Percentiles rank a stretch among this genome's conserved stretches.
These are phyloP conservation scores for Uria lomvia DNA, from an alignment of 2,113 vertebrate species.

Conservation along the genomic window DNA sequence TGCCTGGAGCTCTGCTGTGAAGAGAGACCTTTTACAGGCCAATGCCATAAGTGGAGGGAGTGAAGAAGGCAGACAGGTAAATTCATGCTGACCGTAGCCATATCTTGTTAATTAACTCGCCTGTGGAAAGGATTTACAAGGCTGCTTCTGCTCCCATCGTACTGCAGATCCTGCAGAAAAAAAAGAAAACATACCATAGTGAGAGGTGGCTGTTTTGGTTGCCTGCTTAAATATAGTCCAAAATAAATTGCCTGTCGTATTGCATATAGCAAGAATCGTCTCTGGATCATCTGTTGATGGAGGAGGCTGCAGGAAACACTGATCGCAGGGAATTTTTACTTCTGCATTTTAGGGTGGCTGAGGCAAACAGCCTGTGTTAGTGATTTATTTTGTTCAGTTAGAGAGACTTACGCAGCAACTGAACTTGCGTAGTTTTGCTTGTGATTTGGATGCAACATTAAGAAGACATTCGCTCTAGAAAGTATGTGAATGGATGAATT, in stretches of 20 bases:
- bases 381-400: background rate
- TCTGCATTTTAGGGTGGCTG: background rate
- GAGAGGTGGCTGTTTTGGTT: background rate
- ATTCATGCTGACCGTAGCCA: background rate
- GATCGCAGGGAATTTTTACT: background rate
- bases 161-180: background rate
- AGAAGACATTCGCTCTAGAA: background rate
- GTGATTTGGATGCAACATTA: background rate
- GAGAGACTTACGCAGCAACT: background rate
- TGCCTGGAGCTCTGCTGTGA: constrained; percentile 30
- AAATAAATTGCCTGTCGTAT: background rate
- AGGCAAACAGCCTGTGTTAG: background rate
- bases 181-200: background rate
- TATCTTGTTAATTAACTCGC: constrained; percentile 1
- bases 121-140: constrained; percentile 44
- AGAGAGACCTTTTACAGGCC: constrained; percentile 27
- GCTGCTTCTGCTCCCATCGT: background rate
- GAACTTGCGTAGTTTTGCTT: background rate
- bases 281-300: background rate
- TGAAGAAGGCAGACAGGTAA: background rate
- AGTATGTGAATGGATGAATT: background rate
- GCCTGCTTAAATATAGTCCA: background rate
- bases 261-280: background rate
- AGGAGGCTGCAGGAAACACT: background rate
- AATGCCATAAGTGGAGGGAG: background rate